A percentile compares a stretch with the other conserved stretches of the same genome.
Evolutionary conservation across 2,888 invertebrate species (phyloP).

Genomic region (Spisula subtruncata): DNA sequence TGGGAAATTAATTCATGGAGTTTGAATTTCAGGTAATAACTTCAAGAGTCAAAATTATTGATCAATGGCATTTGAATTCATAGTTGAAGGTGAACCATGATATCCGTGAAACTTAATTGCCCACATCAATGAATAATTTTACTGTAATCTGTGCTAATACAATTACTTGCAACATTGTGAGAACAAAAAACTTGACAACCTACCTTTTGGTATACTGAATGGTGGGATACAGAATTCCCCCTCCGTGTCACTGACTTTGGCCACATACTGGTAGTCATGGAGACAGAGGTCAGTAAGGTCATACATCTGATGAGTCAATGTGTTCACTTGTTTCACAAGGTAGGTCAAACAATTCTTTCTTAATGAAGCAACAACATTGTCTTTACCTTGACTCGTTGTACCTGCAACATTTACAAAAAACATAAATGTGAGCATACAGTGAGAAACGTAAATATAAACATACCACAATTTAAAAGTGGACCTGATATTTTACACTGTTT

Average conservation of each 20-base stretch:
- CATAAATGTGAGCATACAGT: not conserved
- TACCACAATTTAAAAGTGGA: too few relatives aligned
- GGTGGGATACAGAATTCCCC: slow-evolving; percentile 92
- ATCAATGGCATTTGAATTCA: too few relatives aligned
- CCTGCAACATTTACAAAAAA: slow-evolving; percentile 57
- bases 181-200: not conserved
- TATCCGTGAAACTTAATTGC: too few relatives aligned
- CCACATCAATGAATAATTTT: too few relatives aligned
- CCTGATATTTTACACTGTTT: too few relatives aligned
- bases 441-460: too few relatives aligned
- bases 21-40: too few relatives aligned
- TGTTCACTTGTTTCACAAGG: slow-evolving; percentile 80
- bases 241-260: slow-evolving; percentile 84
- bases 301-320: slow-evolving; percentile 75
- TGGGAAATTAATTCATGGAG: too few relatives aligned
- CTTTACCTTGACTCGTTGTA: slow-evolving; percentile 73
- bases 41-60: too few relatives aligned
- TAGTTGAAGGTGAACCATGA: too few relatives aligned
- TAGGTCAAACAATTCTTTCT: slow-evolving; percentile 76
- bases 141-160: not conserved
- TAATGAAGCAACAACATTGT: slow-evolving; percentile 63
- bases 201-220: slow-evolving; percentile 91
- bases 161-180: not conserved
- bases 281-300: slow-evolving; percentile 70
- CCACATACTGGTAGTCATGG: slow-evolving; percentile 56